phyloP scores from a whole-genome alignment of 2,113 vertebrate genomes.

The Oophaga pumilio region DNA sequence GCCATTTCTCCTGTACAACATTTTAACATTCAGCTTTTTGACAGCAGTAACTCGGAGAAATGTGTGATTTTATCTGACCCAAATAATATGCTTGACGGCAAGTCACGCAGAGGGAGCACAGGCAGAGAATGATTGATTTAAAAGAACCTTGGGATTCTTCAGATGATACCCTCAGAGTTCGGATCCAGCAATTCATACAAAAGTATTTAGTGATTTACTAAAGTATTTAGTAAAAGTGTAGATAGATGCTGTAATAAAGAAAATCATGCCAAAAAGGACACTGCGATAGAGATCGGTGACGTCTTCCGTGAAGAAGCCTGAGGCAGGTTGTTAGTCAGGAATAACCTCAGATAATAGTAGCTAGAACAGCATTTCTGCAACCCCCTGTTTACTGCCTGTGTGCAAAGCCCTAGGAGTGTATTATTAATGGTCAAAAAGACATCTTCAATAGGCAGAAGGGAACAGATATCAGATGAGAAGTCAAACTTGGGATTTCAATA shows the following conservation, averaged over 20 bases:
- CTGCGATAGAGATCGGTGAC: background rate
- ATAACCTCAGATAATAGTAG: conserved; percentile 14
- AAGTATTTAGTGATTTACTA: conserved; percentile 20
- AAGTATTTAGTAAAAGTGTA: conserved; percentile 2
- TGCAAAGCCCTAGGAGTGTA: background rate
- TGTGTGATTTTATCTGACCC: conserved; percentile 56
- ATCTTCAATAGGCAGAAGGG: background rate
- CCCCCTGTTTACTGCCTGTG: conserved; percentile 24
- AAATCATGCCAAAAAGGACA: conserved; percentile 5
- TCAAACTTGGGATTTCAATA: background rate
- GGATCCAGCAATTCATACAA: conserved; percentile 1
- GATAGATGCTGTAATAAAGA: background rate
- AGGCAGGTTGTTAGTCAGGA: background rate
- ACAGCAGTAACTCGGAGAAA: conserved; percentile 54
- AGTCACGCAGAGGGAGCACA: conserved; percentile 49
- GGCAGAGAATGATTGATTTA: conserved; percentile 46
- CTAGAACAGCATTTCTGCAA: background rate
- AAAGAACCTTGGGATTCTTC: conserved; percentile 45
- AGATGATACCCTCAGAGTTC: conserved; percentile 35
- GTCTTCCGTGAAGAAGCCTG: conserved; percentile 8
- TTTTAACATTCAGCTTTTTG: conserved; percentile 55
- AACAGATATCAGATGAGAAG: background rate
- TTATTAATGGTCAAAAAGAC: conserved; percentile 14
- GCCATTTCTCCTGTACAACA: conserved; percentile 40
- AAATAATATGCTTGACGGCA: conserved; percentile 55